Conservation (phyloP, 2,888 invertebrate genomes). For the Eremobia ochroleuca region DNA sequence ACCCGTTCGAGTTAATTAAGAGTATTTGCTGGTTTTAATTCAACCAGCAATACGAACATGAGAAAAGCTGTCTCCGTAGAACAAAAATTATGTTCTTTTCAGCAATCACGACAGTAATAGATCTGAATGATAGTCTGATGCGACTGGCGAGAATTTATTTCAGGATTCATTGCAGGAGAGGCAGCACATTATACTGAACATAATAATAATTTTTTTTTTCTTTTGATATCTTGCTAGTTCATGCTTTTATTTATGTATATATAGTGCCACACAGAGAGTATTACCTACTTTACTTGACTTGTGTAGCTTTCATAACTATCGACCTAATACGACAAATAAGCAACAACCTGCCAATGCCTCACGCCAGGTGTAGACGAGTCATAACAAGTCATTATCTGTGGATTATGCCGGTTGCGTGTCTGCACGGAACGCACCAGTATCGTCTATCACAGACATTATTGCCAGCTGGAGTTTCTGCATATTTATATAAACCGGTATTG, state of each 20-base stretch:
- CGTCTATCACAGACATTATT: slow-evolving; percentile 43
- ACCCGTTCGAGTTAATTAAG: background rate
- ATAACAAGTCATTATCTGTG: slow-evolving; percentile 49
- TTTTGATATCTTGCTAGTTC: background rate
- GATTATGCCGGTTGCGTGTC: slow-evolving; percentile 55
- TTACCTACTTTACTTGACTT: background rate
- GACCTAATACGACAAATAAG: background rate
- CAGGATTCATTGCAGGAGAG: background rate
- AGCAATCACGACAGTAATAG: background rate
- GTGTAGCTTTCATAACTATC: background rate
- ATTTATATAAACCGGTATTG: slow-evolving; percentile 22
- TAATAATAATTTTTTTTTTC: background rate
- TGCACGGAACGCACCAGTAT: slow-evolving; percentile 33
- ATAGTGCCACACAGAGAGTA: background rate
- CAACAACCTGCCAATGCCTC: background rate
- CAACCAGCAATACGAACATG: background rate
- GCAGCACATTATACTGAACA: background rate
- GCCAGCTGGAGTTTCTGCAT: slow-evolving; percentile 34
- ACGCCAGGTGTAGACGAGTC: slow-evolving; percentile 31
- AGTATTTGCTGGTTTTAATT: slow-evolving; percentile 12
- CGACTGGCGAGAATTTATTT: background rate
- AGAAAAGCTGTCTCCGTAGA: background rate
- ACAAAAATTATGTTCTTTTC: background rate
- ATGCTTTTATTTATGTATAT: background rate
- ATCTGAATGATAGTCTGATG: background rate